phyloP scores from a whole-genome alignment of 2,888 invertebrate species.

The Merodon equestris region DNA sequence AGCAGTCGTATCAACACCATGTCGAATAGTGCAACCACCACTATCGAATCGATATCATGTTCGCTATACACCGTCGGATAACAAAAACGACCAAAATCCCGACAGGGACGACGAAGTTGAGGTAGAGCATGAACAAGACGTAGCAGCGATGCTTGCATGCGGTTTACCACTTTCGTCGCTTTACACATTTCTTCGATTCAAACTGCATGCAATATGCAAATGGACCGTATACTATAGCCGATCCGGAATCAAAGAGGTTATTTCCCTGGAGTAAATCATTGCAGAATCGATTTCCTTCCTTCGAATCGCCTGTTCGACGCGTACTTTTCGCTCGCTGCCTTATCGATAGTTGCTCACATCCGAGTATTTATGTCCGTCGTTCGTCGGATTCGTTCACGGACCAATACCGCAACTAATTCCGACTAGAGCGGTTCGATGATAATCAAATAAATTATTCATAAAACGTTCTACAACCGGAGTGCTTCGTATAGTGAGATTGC shows the following conservation, averaged over 20 bases:
- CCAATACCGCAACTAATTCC: constrained; percentile 46
- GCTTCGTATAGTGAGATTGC: too few relatives aligned
- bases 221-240: constrained; percentile 62
- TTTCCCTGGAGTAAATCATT: constrained; percentile 66
- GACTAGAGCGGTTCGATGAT: constrained; percentile 29
- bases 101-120: too few relatives aligned
- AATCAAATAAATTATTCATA: constrained; percentile 62
- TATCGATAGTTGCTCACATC: constrained; percentile 21
- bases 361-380: neutral
- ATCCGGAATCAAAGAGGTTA: constrained; percentile 62
- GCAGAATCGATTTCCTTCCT: constrained; percentile 64
- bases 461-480: constrained; percentile 30
- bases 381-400: constrained; percentile 1
- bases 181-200: constrained; percentile 67
- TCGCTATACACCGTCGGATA: too few relatives aligned
- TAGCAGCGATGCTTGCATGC: constrained; percentile 2
- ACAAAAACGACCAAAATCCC: too few relatives aligned
- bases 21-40: too few relatives aligned
- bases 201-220: constrained; percentile 66
- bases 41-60: too few relatives aligned
- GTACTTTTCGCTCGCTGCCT: neutral
- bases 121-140: too few relatives aligned
- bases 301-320: constrained; percentile 51
- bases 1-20: too few relatives aligned
- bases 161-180: constrained; percentile 51